Evolutionary conservation across 2,113 vertebrate species (phyloP).

Genomic region (Cnemophilus loriae): DNA sequence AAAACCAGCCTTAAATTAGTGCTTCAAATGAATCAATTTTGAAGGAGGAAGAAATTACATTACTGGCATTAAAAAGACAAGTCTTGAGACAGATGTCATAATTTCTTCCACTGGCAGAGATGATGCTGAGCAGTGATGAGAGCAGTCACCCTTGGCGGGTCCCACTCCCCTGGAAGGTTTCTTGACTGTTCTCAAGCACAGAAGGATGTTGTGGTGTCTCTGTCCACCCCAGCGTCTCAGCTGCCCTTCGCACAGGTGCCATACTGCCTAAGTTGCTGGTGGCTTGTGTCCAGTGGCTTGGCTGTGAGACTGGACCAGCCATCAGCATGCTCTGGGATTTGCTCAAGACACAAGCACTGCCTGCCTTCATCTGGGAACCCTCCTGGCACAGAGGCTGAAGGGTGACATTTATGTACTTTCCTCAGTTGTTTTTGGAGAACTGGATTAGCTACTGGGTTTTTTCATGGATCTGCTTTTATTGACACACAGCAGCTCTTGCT

Average conservation of each 20-base stretch:
- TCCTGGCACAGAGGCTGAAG: not conserved
- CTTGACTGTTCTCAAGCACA: not conserved
- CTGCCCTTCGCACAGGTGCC: not conserved
- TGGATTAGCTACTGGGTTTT: not conserved
- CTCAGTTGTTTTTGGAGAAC: not conserved
- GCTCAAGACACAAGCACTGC: not conserved
- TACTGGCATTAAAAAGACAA: not conserved
- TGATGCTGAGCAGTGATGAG: not conserved
- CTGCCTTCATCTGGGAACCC: not conserved
- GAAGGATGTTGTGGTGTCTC: not conserved
- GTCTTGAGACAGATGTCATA: not conserved
- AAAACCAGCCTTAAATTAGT: not conserved
- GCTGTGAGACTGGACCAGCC: not conserved
- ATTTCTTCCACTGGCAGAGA: not conserved
- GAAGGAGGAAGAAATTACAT: not conserved
- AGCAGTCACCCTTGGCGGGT: not conserved
- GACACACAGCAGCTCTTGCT: not conserved
- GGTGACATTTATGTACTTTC: not conserved
- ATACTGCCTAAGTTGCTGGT: not conserved
- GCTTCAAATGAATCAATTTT: not conserved
- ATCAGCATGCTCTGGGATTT: not conserved
- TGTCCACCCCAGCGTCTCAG: not conserved
- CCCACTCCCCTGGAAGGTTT: not conserved
- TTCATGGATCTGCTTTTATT: not conserved
- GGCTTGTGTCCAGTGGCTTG: not conserved